phyloP scores from a whole-genome alignment of 2,113 vertebrate genomes.

The Hydrolagus affinis region DNA sequence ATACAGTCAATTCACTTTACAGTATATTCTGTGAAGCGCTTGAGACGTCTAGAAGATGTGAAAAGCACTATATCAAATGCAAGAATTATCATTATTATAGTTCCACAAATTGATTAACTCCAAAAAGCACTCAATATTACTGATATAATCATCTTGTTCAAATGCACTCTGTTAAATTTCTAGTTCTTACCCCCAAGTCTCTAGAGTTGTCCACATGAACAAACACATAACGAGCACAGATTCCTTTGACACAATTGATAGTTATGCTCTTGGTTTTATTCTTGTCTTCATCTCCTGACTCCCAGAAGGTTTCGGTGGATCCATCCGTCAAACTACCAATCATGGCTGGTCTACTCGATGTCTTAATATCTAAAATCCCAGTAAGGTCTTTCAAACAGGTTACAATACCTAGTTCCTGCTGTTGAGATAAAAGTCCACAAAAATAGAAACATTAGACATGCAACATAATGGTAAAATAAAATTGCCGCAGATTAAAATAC shows the following conservation, averaged over 20 bases:
- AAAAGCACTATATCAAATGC: no score
- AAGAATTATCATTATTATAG: no score
- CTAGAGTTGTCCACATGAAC: conserved; percentile 97
- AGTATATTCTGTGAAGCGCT: no score
- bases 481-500: no score
- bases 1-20: no score
- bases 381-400: conserved; percentile 92
- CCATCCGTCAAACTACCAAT: conserved; percentile 96
- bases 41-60: no score
- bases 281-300: conserved; percentile 97
- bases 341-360: conserved; percentile 95
- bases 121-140: no score
- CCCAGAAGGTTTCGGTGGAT: conserved; percentile 97
- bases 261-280: conserved; percentile 98
- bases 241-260: conserved; percentile 91
- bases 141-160: no score
- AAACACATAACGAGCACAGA: conserved; percentile 81
- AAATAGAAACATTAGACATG: not conserved
- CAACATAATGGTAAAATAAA: not conserved
- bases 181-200: conserved; percentile 82
- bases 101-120: not conserved
- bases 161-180: not conserved
- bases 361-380: conserved; percentile 92
- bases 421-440: not conserved
- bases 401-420: conserved; percentile 83